Percentiles rank a stretch among this genome's conserved stretches.
Conservation (phyloP, 2,113 vertebrate genomes). For the Hypanus sabinus region DNA sequence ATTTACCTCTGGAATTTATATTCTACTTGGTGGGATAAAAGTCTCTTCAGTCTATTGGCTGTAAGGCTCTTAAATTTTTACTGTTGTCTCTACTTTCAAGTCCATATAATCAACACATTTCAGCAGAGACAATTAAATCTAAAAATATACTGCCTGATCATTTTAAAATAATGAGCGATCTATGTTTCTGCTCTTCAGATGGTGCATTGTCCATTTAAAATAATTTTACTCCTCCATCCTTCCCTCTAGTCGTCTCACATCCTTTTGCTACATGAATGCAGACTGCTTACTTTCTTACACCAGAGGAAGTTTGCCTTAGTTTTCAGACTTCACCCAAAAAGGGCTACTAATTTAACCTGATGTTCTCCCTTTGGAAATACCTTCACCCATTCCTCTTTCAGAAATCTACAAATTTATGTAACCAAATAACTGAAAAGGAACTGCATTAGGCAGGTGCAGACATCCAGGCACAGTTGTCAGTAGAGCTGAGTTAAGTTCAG, state of each 20-base stretch:
- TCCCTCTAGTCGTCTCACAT: background rate
- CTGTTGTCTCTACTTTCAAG: background rate
- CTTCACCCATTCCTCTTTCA: background rate
- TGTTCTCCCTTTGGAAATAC: background rate
- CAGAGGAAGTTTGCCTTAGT: background rate
- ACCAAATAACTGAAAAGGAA: background rate
- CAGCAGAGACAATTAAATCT: background rate
- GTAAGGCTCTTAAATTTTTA: background rate
- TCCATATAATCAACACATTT: background rate
- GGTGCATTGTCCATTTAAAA: background rate
- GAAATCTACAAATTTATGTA: background rate
- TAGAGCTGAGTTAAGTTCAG: too few relatives aligned
- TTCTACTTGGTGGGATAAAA: background rate
- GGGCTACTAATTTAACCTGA: background rate
- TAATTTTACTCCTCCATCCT: background rate
- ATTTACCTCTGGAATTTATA: conserved; percentile 19
- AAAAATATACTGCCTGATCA: background rate
- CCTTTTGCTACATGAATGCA: background rate
- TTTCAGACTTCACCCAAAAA: background rate
- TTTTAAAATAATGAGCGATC: background rate
- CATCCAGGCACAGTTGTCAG: too few relatives aligned
- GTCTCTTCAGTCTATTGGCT: background rate
- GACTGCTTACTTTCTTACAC: background rate
- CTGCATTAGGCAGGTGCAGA: too few relatives aligned
- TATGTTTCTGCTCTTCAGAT: background rate